A percentile compares a stretch with the other conserved stretches of the same genome.
Conservation (phyloP, 2,888 invertebrate species). For the Nebria salina region DNA sequence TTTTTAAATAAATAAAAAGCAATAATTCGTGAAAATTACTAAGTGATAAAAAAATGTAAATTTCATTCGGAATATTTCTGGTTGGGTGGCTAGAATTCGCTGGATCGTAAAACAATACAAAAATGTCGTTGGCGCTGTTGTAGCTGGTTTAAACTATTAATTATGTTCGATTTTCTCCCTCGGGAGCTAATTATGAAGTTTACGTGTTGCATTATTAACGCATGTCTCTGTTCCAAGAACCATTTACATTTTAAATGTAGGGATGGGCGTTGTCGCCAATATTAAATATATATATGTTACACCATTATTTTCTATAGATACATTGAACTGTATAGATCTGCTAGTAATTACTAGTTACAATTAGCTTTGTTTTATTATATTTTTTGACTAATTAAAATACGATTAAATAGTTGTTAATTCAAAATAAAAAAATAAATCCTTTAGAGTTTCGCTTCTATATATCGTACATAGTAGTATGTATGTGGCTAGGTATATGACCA, state of each 20-base stretch:
- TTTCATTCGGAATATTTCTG: too few species aligned
- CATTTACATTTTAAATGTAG: background rate
- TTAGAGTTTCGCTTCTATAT: too few species aligned
- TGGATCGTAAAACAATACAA: background rate
- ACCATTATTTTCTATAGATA: background rate
- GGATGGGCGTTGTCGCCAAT: background rate
- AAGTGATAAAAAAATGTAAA: too few species aligned
- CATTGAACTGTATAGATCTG: background rate
- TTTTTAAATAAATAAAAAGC: too few species aligned
- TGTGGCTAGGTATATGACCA: too few species aligned
- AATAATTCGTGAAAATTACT: too few species aligned
- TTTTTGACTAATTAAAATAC: too few species aligned
- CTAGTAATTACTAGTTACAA: background rate
- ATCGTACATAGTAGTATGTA: too few species aligned
- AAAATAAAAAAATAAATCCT: too few species aligned
- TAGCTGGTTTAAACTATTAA: slow-evolving; percentile 35
- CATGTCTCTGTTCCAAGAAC: background rate
- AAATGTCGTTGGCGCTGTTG: background rate
- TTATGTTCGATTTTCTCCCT: slow-evolving; percentile 40
- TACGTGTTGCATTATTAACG: slow-evolving; percentile 43
- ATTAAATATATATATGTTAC: too few species aligned
- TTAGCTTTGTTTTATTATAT: background rate
- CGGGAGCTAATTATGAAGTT: slow-evolving; percentile 40
- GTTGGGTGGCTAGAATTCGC: too few species aligned
- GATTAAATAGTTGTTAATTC: too few species aligned